Evolutionary conservation across 2,797 vertebrate species (phyloP).

Genomic region (Podargus strigoides): DNA sequence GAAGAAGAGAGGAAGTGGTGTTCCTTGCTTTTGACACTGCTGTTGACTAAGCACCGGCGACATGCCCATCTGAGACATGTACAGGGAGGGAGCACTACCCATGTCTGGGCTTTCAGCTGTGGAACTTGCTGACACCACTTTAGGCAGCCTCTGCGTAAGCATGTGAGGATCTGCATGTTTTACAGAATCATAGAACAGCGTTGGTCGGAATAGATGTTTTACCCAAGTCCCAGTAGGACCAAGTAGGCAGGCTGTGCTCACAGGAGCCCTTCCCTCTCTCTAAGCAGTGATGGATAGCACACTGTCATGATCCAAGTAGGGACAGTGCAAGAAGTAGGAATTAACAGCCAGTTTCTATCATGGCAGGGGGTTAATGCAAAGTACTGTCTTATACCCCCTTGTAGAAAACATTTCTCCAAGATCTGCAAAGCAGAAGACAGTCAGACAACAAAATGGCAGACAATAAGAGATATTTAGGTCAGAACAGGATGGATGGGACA

Average conservation of each 20-base stretch:
- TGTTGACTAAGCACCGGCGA: not conserved
- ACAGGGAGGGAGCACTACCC: not conserved
- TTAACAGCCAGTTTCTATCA: not conserved
- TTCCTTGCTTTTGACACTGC: not conserved
- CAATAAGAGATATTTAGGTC: not conserved
- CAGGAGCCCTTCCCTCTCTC: not conserved
- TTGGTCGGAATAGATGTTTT: too few relatives aligned
- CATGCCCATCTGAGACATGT: rapidly evolving
- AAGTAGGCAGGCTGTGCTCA: not conserved
- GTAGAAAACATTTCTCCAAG: not conserved
- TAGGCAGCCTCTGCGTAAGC: rapidly evolving
- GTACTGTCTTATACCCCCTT: not conserved
- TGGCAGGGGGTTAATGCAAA: not conserved
- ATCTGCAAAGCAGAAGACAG: not conserved
- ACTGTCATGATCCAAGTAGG: not conserved
- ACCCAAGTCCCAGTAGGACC: not conserved
- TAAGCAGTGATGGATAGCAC: not conserved
- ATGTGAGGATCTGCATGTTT: rapidly evolving
- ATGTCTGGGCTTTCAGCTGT: rapidly evolving
- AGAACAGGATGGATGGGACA: not conserved
- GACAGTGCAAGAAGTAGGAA: not conserved
- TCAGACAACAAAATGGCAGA: not conserved
- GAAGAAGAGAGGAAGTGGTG: not conserved
- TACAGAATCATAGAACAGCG: too few relatives aligned
- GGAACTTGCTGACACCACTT: not conserved